Evolutionary conservation across 2,113 vertebrate species (phyloP).

Genomic region (Prietella phreatophila): DNA sequence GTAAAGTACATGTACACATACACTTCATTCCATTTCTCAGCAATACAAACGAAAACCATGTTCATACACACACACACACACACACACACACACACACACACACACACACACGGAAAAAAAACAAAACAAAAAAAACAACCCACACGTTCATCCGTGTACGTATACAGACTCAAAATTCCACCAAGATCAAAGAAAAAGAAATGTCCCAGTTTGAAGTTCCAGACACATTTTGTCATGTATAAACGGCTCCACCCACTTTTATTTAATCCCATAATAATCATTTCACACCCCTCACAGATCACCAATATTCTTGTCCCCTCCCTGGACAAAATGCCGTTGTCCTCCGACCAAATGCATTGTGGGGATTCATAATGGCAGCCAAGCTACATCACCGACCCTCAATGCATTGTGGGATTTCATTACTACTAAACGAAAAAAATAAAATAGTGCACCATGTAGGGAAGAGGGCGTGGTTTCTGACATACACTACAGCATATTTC

Average conservation of each 20-base stretch:
- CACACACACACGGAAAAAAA: no score
- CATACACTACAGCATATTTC: not conserved
- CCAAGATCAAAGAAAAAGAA: not conserved
- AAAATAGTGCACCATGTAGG: not conserved
- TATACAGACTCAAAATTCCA: not conserved
- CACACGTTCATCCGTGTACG: not conserved
- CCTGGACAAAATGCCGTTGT: not conserved
- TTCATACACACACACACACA: not conserved
- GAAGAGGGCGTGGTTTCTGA: not conserved
- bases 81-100: no score
- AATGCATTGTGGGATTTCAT: not conserved
- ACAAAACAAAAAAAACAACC: no score
- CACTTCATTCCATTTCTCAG: not conserved
- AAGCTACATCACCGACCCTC: not conserved
- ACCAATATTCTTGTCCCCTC: not conserved
- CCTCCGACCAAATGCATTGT: not conserved
- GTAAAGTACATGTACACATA: not conserved
- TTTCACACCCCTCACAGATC: not conserved
- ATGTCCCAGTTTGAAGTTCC: not conserved
- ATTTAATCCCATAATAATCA: not conserved
- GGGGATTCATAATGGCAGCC: not conserved
- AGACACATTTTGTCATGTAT: not conserved
- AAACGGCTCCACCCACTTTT: not conserved
- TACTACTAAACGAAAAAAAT: not conserved
- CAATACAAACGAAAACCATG: not conserved